Base-by-base conservation (phyloP, 2,113 vertebrate species). In the Dolichotis patagonum region DNA sequence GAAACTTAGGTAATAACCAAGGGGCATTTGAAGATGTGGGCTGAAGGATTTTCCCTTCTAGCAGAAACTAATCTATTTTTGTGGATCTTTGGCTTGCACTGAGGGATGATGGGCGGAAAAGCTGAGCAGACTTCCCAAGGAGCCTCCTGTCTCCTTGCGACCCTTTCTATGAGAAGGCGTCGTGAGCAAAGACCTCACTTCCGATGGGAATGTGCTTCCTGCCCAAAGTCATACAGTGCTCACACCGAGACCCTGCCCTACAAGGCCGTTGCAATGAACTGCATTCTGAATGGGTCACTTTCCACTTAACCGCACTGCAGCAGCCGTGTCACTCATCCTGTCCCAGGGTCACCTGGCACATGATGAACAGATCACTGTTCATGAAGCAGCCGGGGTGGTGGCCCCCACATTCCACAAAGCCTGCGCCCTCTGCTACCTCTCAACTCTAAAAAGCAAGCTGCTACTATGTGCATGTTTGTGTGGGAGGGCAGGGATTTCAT, bases 41-140 rank as follows among this genome's bases (percentile, higher is more conserved):
- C 1, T 32, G 49, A 92, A 38, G n/a, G 10, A 14, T 54, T 43
- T 0, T 9, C 16, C 38, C 43, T 54, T 92, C 5, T 58, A 14
- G 28, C 49, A 77, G 71, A 52, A 22, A 16, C 2, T 22, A 49
- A 0, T n/a, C 5, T 11, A 32, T 85, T 75, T 95, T 24, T 20
- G 32, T 28, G 5, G 6, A 22, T 7, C 8, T 30, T 86, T 52
- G 32, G 4, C 63, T 52, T 52, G 24, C 60, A 35, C 0, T 0
- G 17, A 2, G 1, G 4, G 75, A 43, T 0, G 2, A 54, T 12
- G 28, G 28, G 19, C 54, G 0, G 30, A 43, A 81, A 90, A 35
- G 32, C 11, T 32, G n/a, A 8, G 0, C 6, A 2, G 19, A 41
- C 17, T 28, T 17, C 35, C 82, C 26, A 2, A 1, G 28, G 63